Evolutionary conservation across 2,113 vertebrate species (phyloP).

Genomic region (Zonotrichia leucophrys): DNA sequence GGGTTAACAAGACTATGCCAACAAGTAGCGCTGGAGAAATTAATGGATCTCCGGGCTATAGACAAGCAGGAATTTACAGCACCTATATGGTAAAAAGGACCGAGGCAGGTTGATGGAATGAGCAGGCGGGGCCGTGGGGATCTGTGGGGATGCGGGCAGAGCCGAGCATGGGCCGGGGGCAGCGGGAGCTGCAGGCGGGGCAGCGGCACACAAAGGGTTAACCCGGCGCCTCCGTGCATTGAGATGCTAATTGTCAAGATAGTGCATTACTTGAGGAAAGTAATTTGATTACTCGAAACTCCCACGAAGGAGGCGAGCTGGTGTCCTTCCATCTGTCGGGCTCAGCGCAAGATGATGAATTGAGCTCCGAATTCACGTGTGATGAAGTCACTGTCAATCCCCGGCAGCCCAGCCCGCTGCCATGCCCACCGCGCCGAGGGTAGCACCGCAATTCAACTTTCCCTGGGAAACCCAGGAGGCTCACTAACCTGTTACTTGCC

Average conservation of each 20-base stretch:
- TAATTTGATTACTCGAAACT: slow-evolving; percentile 38
- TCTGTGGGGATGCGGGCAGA: background rate
- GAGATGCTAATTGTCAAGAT: slow-evolving; percentile 21
- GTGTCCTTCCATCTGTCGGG: slow-evolving; percentile 31
- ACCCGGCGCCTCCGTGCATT: background rate
- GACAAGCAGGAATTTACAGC: background rate
- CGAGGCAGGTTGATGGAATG: background rate
- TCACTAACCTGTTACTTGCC: slow-evolving; percentile 79
- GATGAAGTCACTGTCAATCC: slow-evolving; percentile 30
- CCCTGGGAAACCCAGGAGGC: slow-evolving; percentile 52
- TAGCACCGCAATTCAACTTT: slow-evolving; percentile 62
- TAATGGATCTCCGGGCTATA: background rate
- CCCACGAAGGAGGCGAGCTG: slow-evolving; percentile 15
- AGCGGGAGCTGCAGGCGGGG: background rate
- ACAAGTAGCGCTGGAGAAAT: background rate
- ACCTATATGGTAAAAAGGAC: background rate
- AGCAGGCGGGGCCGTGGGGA: background rate
- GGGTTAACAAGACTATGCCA: slow-evolving; percentile 1
- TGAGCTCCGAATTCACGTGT: background rate
- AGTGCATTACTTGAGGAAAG: slow-evolving; percentile 11
- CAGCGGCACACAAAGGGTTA: slow-evolving; percentile 18
- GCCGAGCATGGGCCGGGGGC: background rate
- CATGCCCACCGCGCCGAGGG: background rate
- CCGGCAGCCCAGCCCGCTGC: slow-evolving; percentile 22
- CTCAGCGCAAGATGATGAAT: background rate